These are phyloP conservation scores for Platycercus adscitus DNA, from an alignment of 2,113 vertebrate species.

Conservation along the genomic window DNA sequence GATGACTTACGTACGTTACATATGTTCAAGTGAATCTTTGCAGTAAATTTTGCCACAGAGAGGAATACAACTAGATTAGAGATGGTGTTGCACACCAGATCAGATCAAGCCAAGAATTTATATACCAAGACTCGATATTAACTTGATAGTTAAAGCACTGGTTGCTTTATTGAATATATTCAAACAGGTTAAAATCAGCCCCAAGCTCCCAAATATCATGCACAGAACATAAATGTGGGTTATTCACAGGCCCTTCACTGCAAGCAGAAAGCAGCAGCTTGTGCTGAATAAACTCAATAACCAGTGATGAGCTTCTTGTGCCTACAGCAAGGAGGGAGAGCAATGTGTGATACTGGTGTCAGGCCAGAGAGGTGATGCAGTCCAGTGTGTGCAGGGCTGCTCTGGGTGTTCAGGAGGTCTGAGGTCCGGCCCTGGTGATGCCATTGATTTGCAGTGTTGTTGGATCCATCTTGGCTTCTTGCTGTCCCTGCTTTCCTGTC, in stretches of 20 bases:
- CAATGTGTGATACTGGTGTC: neutral
- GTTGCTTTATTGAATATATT: neutral
- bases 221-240: neutral
- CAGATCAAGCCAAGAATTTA: conserved; percentile 6
- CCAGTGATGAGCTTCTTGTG: neutral
- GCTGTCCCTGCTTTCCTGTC: neutral
- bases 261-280: neutral
- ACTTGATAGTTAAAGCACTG: neutral
- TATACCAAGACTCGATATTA: neutral
- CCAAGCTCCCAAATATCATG: neutral
- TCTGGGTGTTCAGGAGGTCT: neutral
- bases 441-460: neutral
- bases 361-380: neutral
- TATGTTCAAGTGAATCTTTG: conserved; percentile 16
- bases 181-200: neutral
- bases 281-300: accelerated
- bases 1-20: neutral
- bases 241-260: neutral
- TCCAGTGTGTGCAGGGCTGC: neutral
- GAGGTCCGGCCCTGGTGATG: neutral
- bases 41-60: neutral
- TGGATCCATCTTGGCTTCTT: neutral
- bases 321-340: neutral
- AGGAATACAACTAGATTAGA: neutral
- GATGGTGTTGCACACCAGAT: neutral